A percentile compares a stretch with the other conserved stretches of the same genome.
Evolutionary conservation across 2,888 invertebrate species (phyloP).

Genomic region (Phyllotreta cruciferae): DNA sequence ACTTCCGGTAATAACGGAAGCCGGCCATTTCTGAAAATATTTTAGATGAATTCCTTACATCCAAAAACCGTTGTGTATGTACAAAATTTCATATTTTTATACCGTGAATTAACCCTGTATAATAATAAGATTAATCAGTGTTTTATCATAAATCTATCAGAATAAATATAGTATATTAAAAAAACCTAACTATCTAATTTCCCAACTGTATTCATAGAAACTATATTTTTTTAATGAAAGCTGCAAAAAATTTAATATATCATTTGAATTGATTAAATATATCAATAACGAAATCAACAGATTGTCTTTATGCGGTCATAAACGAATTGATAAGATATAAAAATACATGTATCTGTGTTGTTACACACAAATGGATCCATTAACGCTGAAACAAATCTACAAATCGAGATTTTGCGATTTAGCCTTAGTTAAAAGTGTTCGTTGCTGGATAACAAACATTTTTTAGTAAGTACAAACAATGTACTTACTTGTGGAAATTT

Average conservation of each 20-base stretch:
- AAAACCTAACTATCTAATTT: too few relatives aligned
- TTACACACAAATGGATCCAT: neutral
- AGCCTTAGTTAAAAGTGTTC: neutral
- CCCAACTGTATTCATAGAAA: too few relatives aligned
- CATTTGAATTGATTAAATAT: too few relatives aligned
- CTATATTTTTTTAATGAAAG: too few relatives aligned
- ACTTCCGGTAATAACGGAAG: too few relatives aligned
- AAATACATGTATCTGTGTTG: neutral
- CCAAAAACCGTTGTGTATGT: too few relatives aligned
- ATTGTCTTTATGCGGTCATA: neutral
- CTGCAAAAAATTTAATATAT: too few relatives aligned
- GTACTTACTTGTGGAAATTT: constrained; percentile 43
- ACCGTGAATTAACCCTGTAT: neutral
- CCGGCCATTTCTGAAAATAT: too few relatives aligned
- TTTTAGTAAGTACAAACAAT: neutral
- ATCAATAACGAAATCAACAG: neutral
- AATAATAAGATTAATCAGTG: neutral
- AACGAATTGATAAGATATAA: constrained; percentile 10
- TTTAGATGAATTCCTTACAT: too few relatives aligned
- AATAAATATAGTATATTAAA: too few relatives aligned
- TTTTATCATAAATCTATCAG: neutral
- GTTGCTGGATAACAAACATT: neutral
- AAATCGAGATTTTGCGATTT: neutral
- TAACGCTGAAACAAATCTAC: neutral
- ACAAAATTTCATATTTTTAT: too few relatives aligned